Percentiles rank a stretch among this genome's conserved stretches.
phyloP scores from a whole-genome alignment of 2,888 invertebrate species.

The Meiosimyza decipiens region DNA sequence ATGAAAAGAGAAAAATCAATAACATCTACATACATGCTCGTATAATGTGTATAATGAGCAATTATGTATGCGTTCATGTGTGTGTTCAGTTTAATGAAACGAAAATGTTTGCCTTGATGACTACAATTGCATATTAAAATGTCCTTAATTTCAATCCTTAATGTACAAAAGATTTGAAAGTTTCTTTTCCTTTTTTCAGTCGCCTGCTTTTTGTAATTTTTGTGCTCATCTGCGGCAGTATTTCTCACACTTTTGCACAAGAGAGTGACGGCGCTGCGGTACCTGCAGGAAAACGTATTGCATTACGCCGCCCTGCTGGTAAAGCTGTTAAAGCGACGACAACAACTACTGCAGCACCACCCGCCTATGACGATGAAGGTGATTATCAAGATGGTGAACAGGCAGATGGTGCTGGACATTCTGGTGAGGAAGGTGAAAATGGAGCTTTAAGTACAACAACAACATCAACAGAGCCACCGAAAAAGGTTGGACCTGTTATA shows the following conservation, averaged over 20 bases:
- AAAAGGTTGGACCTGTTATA: slow-evolving; percentile 74
- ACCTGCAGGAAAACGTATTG: slow-evolving; percentile 53
- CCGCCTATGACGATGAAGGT: slow-evolving; percentile 61
- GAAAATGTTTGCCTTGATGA: neutral
- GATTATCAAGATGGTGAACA: slow-evolving; percentile 71
- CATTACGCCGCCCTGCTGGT: slow-evolving; percentile 57
- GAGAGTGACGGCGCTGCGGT: slow-evolving; percentile 44
- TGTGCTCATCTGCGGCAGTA: slow-evolving; percentile 52
- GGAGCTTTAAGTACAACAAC: slow-evolving; percentile 69
- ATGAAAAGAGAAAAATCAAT: too few species aligned
- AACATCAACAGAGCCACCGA: slow-evolving; percentile 76
- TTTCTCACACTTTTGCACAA: slow-evolving; percentile 53
- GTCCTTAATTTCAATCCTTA: neutral
- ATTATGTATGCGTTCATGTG: neutral
- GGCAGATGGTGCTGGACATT: slow-evolving; percentile 59
- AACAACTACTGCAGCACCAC: slow-evolving; percentile 57
- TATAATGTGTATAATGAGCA: too few species aligned
- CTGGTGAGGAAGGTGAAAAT: slow-evolving; percentile 58
- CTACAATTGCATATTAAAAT: neutral
- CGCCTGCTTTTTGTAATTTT: slow-evolving; percentile 57
- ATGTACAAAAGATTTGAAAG: slow-evolving; percentile 26
- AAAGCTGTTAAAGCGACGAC: slow-evolving; percentile 57
- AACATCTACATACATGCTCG: too few species aligned
- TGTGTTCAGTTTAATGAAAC: neutral
- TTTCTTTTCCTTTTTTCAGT: slow-evolving; percentile 42